A percentile compares a stretch with the other conserved stretches of the same genome.
Evolutionary conservation across 2,888 invertebrate species (phyloP).

Genomic region (Sepioteuthis lessoniana): DNA sequence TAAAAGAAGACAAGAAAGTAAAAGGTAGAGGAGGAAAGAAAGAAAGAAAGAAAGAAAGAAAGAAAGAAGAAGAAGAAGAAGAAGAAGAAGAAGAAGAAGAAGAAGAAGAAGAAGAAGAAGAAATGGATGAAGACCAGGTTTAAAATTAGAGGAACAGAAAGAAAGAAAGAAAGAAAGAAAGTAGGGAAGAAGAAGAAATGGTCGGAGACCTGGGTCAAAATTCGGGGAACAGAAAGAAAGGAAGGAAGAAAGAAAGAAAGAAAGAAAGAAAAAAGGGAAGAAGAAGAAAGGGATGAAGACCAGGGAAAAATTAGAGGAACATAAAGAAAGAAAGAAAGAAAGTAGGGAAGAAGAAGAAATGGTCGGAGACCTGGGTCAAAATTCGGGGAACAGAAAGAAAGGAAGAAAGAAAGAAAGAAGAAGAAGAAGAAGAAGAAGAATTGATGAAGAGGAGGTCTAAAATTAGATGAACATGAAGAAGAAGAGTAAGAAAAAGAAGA

Average conservation of each 20-base stretch:
- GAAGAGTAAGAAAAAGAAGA: background rate
- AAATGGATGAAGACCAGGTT: background rate
- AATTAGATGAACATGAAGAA: no score
- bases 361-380: no score
- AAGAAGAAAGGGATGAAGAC: background rate
- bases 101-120: background rate
- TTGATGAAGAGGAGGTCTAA: background rate
- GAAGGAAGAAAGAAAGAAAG: fast-evolving
- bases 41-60: background rate
- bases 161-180: background rate
- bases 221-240: fast-evolving
- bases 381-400: no score
- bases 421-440: background rate
- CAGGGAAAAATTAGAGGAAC: background rate
- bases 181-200: background rate
- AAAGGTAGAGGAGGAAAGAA: background rate
- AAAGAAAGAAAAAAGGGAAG: background rate
- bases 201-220: background rate
- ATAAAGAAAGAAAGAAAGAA: background rate
- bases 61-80: background rate
- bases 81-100: background rate
- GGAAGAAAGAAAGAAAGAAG: background rate
- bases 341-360: background rate
- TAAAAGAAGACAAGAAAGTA: background rate
- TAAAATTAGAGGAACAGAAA: background rate